Conservation (phyloP, 2,888 invertebrate genomes). For the Himalopsyche anomala region DNA sequence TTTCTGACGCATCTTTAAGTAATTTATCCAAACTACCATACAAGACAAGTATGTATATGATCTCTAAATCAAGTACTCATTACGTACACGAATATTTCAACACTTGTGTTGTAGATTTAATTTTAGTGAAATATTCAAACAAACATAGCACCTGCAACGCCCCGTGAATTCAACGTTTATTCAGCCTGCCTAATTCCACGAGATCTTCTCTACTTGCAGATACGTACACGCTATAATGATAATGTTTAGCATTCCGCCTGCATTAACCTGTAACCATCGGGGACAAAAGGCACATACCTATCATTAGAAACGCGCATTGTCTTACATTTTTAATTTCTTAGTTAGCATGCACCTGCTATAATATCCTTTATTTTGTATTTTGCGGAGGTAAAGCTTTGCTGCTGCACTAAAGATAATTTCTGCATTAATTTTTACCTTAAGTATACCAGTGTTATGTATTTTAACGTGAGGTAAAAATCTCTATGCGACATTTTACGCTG, state of each 20-base stretch:
- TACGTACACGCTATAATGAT: constrained; percentile 52
- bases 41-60: too few species aligned
- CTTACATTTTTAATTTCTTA: constrained; percentile 65
- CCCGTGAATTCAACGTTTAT: constrained; percentile 17
- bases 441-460: background rate
- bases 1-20: too few species aligned
- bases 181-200: constrained; percentile 49
- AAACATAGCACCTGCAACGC: constrained; percentile 2
- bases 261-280: constrained; percentile 57
- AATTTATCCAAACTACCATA: too few species aligned
- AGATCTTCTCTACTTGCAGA: constrained; percentile 29
- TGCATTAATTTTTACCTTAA: constrained; percentile 20
- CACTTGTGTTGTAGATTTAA: background rate
- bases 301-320: constrained; percentile 62
- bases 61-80: too few species aligned
- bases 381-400: constrained; percentile 28
- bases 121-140: constrained; percentile 8
- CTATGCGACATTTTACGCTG: background rate
- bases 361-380: constrained; percentile 54
- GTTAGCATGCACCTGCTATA: constrained; percentile 61
- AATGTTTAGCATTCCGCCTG: constrained; percentile 62
- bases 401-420: constrained; percentile 30
- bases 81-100: too few species aligned
- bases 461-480: background rate
- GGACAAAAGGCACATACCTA: constrained; percentile 61